Conservation (phyloP, 2,113 vertebrate genomes). For the Promerops cafer region DNA sequence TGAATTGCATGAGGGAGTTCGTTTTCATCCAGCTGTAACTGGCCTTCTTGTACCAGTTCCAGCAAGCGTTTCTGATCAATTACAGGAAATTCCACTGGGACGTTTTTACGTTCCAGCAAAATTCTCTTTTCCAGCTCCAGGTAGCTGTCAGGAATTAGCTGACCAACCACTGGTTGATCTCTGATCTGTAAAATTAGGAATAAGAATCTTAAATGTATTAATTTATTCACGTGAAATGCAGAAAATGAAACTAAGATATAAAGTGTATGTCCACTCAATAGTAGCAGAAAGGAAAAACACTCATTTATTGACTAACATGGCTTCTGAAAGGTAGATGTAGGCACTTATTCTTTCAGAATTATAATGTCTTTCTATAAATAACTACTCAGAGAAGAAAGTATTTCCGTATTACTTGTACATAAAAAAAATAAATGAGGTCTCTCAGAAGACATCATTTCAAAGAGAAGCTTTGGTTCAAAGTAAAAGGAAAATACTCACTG, state of each 20-base stretch:
- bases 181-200: constrained; percentile 79
- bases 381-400: neutral
- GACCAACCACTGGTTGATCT: constrained; percentile 91
- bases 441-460: neutral
- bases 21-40: constrained; percentile 88
- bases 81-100: constrained; percentile 86
- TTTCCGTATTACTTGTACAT: neutral
- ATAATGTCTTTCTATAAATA: neutral
- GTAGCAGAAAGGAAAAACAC: neutral
- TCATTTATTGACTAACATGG: neutral
- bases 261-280: neutral
- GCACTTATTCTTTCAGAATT: neutral
- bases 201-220: neutral
- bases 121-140: constrained; percentile 89
- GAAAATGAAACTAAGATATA: neutral
- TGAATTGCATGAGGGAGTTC: constrained; percentile 90
- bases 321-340: neutral
- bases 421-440: neutral
- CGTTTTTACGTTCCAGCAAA: constrained; percentile 78
- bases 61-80: constrained; percentile 79
- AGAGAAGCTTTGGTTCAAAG: neutral
- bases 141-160: constrained; percentile 94
- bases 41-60: constrained; percentile 83
- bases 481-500: neutral
- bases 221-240: neutral